Base-by-base conservation (phyloP, 2,797 vertebrate species). In the Gila robusta region DNA sequence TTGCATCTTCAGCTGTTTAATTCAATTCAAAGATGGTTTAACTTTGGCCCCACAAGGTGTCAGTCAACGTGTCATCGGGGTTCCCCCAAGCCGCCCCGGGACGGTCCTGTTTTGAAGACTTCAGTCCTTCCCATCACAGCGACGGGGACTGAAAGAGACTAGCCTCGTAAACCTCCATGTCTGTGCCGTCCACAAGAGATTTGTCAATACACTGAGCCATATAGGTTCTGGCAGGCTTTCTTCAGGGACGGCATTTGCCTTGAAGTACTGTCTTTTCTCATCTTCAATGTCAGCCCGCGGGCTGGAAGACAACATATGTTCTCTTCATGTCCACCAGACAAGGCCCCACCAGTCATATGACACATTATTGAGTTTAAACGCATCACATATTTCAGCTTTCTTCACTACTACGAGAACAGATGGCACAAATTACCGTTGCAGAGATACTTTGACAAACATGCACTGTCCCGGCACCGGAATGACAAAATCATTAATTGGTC, bases 301-400 rank as follows among this genome's bases (percentile, higher is more conserved):
- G 97, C 96, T 97, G 95, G 94, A 95, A 97, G 96, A 96, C 96
- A 98, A 98, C 98, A 98, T 98, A 98, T 98, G 98, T 97, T 98
- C 97, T 96, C 96, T 93, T 96, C 96, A 95, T 97, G 97, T 98
- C 96, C 97, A 96, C 96, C 93, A 97, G 96, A 98, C 96, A 96
- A 94, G 96, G 96, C 96, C 97, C 96, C 96, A 94, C 95, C 94
- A 96, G 94, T 95, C 95, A 93, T 93, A 94, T 95, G 89, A 89
- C 85, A 84, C 86, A 74, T 96, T 92, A 93, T 94, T 77, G 80
- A 87, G 84, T 72, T 83, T 79, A 6, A 90, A 91, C 85, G 87
- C 92, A 92, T 91, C 80, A 81, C 66, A 77, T 73, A 62, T 82
- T 67, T 81, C 67, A 32, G 86, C 41, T 81, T 86, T 94, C 95